phyloP scores from a whole-genome alignment of 2,797 vertebrate species.

The Rhinoraja longicauda region DNA sequence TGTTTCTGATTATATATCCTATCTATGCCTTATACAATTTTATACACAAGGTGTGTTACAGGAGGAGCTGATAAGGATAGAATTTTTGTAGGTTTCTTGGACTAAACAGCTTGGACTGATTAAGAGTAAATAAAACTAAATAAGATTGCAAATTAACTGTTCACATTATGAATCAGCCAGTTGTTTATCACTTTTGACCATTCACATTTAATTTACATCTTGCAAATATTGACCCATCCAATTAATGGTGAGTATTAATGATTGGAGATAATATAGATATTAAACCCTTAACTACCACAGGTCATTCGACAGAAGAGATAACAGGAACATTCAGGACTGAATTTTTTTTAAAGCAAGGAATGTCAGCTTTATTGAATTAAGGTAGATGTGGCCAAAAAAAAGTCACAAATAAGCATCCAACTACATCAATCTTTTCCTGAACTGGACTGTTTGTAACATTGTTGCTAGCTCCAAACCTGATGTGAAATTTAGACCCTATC shows the following conservation, averaged over 20 bases:
- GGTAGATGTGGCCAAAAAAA: neutral
- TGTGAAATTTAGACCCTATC: neutral
- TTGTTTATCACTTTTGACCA: neutral
- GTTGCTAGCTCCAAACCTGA: neutral
- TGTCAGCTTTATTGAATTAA: conserved; percentile 11
- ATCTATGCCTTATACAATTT: too few relatives aligned
- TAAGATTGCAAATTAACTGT: neutral
- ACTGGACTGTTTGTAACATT: neutral
- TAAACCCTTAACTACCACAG: neutral
- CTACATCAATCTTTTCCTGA: neutral
- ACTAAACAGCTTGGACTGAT: neutral
- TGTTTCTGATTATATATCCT: too few relatives aligned
- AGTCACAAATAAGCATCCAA: neutral
- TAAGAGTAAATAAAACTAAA: too few relatives aligned
- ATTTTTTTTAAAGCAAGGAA: neutral
- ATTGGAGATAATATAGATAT: neutral
- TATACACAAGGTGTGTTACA: neutral
- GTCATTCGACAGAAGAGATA: neutral
- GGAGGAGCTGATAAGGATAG: neutral
- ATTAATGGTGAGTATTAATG: neutral
- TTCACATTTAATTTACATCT: neutral
- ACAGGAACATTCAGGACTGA: neutral
- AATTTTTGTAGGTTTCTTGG: neutral
- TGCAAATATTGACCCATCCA: neutral
- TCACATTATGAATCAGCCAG: neutral